Evolutionary conservation across 2,797 vertebrate genomes (phyloP).

Genomic region (Catostomus latipinnis): DNA sequence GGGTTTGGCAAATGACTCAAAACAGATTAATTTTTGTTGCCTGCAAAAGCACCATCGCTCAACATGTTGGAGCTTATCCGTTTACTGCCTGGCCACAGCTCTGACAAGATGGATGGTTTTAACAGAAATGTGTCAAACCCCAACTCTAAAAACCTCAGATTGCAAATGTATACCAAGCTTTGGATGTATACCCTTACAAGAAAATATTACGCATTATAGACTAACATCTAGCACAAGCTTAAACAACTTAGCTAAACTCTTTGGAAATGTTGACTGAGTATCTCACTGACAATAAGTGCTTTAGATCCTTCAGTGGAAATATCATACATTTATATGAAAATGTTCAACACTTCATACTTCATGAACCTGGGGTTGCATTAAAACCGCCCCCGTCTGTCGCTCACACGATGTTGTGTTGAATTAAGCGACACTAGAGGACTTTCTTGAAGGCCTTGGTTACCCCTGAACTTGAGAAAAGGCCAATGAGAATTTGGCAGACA

Average conservation of each 20-base stretch:
- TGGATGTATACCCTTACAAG: slow-evolving; percentile 14
- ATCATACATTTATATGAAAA: slow-evolving; percentile 72
- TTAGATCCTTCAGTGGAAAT: slow-evolving; percentile 61
- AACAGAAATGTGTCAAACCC: background rate
- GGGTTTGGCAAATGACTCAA: too few relatives aligned
- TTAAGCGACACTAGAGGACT: too few relatives aligned
- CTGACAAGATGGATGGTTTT: background rate
- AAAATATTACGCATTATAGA: slow-evolving; percentile 31
- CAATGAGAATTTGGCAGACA: too few relatives aligned
- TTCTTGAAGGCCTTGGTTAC: too few relatives aligned
- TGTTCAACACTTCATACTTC: slow-evolving; percentile 31
- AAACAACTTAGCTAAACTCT: background rate
- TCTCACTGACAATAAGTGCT: slow-evolving; percentile 61
- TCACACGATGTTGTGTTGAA: too few relatives aligned
- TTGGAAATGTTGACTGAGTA: slow-evolving; percentile 42
- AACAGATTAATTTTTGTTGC: too few relatives aligned
- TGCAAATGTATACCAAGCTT: slow-evolving; percentile 4
- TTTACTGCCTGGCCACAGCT: too few relatives aligned
- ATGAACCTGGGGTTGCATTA: background rate
- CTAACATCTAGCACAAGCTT: background rate
- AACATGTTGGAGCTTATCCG: too few relatives aligned
- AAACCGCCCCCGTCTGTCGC: too few relatives aligned
- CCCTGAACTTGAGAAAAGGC: too few relatives aligned
- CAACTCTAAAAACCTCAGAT: background rate
- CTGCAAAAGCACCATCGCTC: too few relatives aligned